phyloP scores from a whole-genome alignment of 1,140 invertebrate genomes.

The Drosophila nigromelanica region DNA sequence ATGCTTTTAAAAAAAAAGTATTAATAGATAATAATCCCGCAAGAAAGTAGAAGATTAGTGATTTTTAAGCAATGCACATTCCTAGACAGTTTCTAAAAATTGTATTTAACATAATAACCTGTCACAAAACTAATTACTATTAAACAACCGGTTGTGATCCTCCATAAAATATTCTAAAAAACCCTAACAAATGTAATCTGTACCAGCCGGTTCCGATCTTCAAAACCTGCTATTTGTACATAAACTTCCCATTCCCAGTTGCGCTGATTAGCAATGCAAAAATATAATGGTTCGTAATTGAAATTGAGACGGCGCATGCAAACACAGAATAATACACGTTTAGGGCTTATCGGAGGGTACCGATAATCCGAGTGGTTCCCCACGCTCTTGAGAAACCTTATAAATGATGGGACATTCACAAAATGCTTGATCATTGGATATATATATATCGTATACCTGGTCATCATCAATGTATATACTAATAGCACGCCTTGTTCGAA shows the following conservation, averaged over 20 bases:
- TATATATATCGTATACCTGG: constrained; percentile 50
- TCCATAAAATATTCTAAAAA: no score
- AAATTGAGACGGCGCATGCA: constrained; percentile 2
- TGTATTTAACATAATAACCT: no score
- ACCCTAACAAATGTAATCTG: neutral
- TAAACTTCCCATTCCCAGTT: constrained; percentile 2
- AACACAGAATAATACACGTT: neutral
- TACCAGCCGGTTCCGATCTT: constrained; percentile 2
- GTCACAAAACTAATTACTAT: no score
- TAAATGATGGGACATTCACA: constrained; percentile 23
- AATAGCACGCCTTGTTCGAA: constrained; percentile 59
- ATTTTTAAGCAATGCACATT: no score
- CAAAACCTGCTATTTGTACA: neutral
- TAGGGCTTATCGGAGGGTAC: constrained; percentile 1
- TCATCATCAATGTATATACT: constrained; percentile 66
- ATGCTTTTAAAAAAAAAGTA: neutral
- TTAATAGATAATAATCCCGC: neutral
- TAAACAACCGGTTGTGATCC: no score
- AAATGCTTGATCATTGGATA: constrained; percentile 20
- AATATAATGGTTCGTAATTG: constrained; percentile 10
- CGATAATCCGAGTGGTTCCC: constrained; percentile 13
- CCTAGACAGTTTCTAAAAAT: no score
- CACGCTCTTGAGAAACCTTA: neutral
- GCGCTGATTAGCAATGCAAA: constrained; percentile 19
- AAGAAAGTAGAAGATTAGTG: neutral